Conservation (phyloP, 2,888 invertebrate species). For the Parnassius smintheus region DNA sequence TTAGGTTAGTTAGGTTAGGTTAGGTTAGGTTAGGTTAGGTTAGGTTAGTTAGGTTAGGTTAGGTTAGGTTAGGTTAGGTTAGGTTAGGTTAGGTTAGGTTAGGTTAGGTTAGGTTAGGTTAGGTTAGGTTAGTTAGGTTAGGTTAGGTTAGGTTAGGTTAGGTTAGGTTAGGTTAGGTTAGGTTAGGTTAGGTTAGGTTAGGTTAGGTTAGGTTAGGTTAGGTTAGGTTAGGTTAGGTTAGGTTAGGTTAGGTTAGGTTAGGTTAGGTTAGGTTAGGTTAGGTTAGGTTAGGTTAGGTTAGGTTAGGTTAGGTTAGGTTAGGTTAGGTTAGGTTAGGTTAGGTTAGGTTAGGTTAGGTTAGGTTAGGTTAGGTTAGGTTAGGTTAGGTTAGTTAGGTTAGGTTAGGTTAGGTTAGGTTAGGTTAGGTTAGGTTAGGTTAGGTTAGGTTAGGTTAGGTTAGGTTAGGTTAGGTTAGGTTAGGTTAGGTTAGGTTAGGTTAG, state of each 20-base stretch:
- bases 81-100: neutral
- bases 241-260: constrained; percentile 7
- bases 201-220: constrained; percentile 12
- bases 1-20: constrained; percentile 3
- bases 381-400: constrained; percentile 26
- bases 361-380: constrained; percentile 25
- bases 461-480: constrained; percentile 6
- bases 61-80: constrained; percentile 4
- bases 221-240: constrained; percentile 21
- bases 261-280: too few species aligned
- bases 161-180: constrained; percentile 14
- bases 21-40: constrained; percentile 3
- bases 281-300: neutral
- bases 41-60: constrained; percentile 4
- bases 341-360: constrained; percentile 24
- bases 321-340: constrained; percentile 25
- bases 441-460: constrained; percentile 4
- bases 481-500: neutral
- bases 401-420: constrained; percentile 26
- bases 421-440: constrained; percentile 17
- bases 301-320: constrained; percentile 20
- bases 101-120: too few species aligned
- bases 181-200: constrained; percentile 14
- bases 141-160: constrained; percentile 12
- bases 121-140: too few species aligned